phyloP scores from a whole-genome alignment of 2,888 invertebrate species.

The Creontiades dilutus region DNA sequence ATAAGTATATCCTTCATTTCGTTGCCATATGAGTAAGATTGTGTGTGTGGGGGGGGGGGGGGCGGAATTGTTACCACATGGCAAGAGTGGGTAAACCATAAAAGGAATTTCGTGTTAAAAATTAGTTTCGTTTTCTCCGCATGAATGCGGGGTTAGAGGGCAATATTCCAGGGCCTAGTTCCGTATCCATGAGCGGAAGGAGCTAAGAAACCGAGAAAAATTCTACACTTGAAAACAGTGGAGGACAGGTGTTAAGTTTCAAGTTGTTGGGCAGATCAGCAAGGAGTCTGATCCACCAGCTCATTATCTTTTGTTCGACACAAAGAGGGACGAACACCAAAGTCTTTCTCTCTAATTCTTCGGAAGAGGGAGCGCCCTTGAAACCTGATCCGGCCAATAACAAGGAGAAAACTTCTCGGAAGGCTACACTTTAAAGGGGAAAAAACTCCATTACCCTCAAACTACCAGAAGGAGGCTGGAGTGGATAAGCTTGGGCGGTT shows the following conservation, averaged over 20 bases:
- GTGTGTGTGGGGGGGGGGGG: too few relatives aligned
- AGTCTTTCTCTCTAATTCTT: not conserved
- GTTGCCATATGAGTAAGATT: too few relatives aligned
- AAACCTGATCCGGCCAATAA: conserved; percentile 31
- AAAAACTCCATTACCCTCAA: conserved; percentile 20
- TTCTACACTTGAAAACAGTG: not conserved
- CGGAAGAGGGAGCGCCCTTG: not conserved
- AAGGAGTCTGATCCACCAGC: not conserved
- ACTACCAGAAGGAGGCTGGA: not conserved
- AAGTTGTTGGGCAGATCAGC: not conserved
- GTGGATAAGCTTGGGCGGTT: not conserved
- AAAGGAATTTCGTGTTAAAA: too few relatives aligned
- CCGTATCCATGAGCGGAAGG: too few relatives aligned
- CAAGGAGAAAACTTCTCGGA: not conserved
- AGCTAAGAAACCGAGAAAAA: too few relatives aligned
- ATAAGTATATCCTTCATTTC: too few relatives aligned
- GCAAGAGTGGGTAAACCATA: too few relatives aligned
- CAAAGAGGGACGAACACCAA: not conserved
- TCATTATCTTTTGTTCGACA: not conserved
- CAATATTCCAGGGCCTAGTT: too few relatives aligned
- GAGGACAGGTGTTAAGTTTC: not conserved
- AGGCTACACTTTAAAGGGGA: not conserved
- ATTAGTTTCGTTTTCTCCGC: too few relatives aligned
- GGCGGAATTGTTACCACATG: too few relatives aligned
- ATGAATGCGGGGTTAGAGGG: too few relatives aligned